Percentiles rank a stretch among this genome's conserved stretches.
phyloP scores from a whole-genome alignment of 2,113 vertebrate genomes.

The Ciconia boyciana region DNA sequence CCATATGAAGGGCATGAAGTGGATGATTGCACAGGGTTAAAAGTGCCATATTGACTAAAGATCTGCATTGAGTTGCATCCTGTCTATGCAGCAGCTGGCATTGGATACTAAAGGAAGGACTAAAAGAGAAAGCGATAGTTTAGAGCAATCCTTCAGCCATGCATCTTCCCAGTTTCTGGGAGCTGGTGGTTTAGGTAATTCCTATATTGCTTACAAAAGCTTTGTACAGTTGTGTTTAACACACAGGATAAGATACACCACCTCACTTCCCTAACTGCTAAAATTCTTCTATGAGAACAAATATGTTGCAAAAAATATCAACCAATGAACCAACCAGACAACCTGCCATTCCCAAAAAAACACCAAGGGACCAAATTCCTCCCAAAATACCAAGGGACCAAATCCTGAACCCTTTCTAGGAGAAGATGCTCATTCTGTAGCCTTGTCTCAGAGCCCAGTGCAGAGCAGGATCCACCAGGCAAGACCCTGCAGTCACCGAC shows the following conservation, averaged over 20 bases:
- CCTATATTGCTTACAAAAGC: neutral
- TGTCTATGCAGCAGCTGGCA: neutral
- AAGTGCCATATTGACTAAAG: too few species aligned
- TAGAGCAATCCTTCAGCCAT: neutral
- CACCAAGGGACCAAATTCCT: neutral
- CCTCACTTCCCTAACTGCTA: neutral
- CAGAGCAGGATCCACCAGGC: too few species aligned
- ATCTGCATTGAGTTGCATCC: neutral
- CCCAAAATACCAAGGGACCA: neutral
- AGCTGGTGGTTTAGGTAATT: neutral
- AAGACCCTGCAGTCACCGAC: neutral
- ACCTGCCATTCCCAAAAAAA: accelerated
- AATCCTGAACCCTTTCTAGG: neutral
- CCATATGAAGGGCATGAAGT: neutral
- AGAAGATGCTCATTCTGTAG: neutral
- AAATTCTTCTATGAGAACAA: neutral
- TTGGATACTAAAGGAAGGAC: neutral
- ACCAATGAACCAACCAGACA: neutral
- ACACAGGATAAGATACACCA: accelerated
- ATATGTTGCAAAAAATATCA: neutral
- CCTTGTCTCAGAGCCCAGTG: neutral
- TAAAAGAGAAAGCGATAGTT: neutral
- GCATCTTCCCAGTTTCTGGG: neutral
- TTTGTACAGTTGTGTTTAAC: neutral
- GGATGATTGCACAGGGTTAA: too few species aligned